Evolutionary conservation across 2,113 vertebrate species (phyloP), one percentile per base, ranked within the genome.

Genomic region (Xiphophorus maculatus): DNA sequence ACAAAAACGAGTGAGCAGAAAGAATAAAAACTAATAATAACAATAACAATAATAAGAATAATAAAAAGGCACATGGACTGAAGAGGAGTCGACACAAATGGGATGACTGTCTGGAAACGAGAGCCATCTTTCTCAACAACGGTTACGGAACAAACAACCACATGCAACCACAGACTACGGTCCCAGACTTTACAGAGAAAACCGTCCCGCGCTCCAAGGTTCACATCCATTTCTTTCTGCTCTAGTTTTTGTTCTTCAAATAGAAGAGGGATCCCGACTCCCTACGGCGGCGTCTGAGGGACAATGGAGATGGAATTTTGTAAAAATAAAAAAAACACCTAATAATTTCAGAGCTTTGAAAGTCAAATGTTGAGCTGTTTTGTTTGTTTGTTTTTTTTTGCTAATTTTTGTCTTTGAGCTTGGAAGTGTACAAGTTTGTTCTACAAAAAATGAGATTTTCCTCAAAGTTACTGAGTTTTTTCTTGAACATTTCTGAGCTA

Each of bases 61-160:
- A 37, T 37, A 37, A 37, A 87, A 91, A 92, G 92, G 92, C 92
- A 92, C 92, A 84, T 80, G 81, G 82, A 89, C 74, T 81, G 79
- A 61, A 65, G 74, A 83, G 80, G 83, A 89, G 71, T 71, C 71
- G 64, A 82, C 60, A 69, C 29, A 27, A 58, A 40, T 30, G 42
- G 66, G 73, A 86, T 74, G 22, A 73, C 68, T 37, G 74, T 72
- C 69, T 70, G 82, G 67, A 86, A 83, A 40, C 62, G 83, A 77
- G 69, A 37, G 40, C 37, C 77, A 40, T 77, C 86, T 60, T 83
- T 73, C 82, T 83, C 71, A 22, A 82, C 69, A 27, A 82, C 70
- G 70, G 66, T 69, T 73, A 90, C 82, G 63, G 74, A 73, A 89
- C 81, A 76, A 72, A 88, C 80, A 13, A 86, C 77, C 87, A 92